Percentiles rank a stretch among this genome's conserved stretches.
These are phyloP conservation scores for Anastatus disparis DNA, from an alignment of 1,140 invertebrate species.

Conservation along the genomic window DNA sequence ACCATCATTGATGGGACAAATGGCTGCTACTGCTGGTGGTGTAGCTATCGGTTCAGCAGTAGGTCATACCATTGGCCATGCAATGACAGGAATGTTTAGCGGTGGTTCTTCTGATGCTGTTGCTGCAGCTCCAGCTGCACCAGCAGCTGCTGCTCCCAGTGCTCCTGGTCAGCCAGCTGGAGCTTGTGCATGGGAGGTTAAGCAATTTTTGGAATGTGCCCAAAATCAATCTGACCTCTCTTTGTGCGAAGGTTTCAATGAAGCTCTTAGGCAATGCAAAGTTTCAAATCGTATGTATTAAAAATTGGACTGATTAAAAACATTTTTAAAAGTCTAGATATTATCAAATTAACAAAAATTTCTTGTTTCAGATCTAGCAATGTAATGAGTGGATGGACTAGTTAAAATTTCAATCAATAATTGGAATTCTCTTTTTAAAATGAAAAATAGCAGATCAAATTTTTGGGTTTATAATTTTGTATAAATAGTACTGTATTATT, in stretches of 20 bases:
- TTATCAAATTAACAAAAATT: not conserved
- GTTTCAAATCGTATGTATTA: conserved; percentile 61
- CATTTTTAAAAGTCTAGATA: not conserved
- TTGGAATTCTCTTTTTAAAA: conserved; percentile 1
- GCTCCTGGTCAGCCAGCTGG: conserved; percentile 69
- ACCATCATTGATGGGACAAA: conserved; percentile 81
- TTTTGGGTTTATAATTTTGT: conserved; percentile 39
- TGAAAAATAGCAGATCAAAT: conserved; percentile 4
- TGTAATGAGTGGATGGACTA: conserved; percentile 11
- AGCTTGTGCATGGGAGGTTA: conserved; percentile 88
- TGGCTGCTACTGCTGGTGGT: conserved; percentile 91
- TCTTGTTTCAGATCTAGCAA: conserved; percentile 26
- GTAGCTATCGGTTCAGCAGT: conserved; percentile 89
- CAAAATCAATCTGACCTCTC: conserved; percentile 84
- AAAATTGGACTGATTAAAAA: not conserved
- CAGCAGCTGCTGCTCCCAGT: conserved; percentile 57
- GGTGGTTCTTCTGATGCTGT: conserved; percentile 72
- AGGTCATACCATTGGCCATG: conserved; percentile 87
- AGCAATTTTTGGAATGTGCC: conserved; percentile 90
- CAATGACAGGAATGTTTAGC: conserved; percentile 85
- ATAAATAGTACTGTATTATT: conserved; percentile 30
- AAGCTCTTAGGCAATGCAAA: conserved; percentile 92
- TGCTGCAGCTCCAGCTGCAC: conserved; percentile 60
- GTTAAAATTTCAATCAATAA: conserved; percentile 9
- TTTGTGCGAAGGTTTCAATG: conserved; percentile 92